These are phyloP conservation scores for Cephalopholis sonnerati DNA, from an alignment of 2,113 vertebrate species.

Conservation along the genomic window DNA sequence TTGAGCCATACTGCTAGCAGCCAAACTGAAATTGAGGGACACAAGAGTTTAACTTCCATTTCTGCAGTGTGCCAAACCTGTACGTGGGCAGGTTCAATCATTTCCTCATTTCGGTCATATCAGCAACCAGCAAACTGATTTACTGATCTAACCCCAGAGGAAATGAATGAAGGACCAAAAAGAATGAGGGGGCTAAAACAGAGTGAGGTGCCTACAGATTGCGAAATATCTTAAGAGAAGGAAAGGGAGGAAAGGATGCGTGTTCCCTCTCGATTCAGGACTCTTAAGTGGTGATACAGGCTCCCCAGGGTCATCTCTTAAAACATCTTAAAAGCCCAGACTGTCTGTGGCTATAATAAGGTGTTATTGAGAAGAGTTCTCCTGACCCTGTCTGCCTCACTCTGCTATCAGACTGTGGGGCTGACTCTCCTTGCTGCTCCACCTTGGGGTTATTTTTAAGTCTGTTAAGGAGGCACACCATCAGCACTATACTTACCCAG, in stretches of 20 bases:
- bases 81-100: background rate
- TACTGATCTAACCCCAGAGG: conserved; percentile 2
- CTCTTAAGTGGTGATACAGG: conserved; percentile 57
- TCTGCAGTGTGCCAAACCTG: background rate
- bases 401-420: conserved; percentile 59
- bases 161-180: background rate
- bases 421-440: conserved; percentile 52
- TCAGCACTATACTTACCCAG: conserved; percentile 75
- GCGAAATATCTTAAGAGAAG: conserved; percentile 11
- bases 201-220: background rate
- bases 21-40: background rate
- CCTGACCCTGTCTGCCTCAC: conserved; percentile 51
- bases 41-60: background rate
- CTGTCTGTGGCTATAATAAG: conserved; percentile 76
- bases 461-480: conserved; percentile 61
- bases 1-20: background rate
- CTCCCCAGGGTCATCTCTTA: conserved; percentile 68
- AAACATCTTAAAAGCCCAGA: conserved; percentile 78
- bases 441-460: conserved; percentile 79
- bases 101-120: background rate
- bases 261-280: conserved; percentile 25
- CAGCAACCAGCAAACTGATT: background rate
- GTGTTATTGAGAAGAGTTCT: conserved; percentile 76
- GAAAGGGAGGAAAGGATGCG: conserved; percentile 1
- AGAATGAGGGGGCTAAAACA: conserved; percentile 3